Evolutionary conservation across 2,113 vertebrate genomes (phyloP).

Genomic region (Climacteris rufus): DNA sequence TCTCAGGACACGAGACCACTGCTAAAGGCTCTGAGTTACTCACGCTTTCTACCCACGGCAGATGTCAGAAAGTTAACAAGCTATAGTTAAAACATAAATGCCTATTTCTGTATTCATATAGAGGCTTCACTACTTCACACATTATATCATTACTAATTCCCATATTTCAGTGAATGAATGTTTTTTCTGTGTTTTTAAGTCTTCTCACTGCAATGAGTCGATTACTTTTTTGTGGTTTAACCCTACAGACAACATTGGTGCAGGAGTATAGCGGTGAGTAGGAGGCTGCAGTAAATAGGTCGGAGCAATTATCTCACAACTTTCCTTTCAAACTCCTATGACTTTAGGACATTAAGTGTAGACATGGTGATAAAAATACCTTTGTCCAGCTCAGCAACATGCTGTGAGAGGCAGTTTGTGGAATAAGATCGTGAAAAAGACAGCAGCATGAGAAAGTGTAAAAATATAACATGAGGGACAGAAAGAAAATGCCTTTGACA

Average conservation of each 20-base stretch:
- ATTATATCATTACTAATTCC: not conserved
- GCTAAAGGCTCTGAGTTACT: no score
- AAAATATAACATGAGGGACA: not conserved
- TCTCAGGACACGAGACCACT: no score
- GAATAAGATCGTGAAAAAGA: not conserved
- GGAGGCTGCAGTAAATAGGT: slow-evolving; percentile 9
- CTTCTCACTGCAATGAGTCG: not conserved
- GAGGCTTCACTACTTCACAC: not conserved
- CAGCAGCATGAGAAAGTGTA: not conserved
- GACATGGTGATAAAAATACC: slow-evolving; percentile 19
- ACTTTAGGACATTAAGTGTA: slow-evolving; percentile 4
- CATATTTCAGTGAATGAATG: not conserved
- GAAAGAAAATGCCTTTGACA: slow-evolving; percentile 8
- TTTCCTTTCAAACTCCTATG: not conserved
- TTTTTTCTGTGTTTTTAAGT: not conserved
- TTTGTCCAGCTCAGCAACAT: slow-evolving; percentile 34
- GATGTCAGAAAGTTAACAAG: not conserved
- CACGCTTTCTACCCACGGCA: no score
- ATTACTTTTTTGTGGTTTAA: not conserved
- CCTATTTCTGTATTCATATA: not conserved
- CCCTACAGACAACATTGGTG: not conserved
- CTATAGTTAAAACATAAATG: not conserved
- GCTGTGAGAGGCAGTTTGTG: not conserved
- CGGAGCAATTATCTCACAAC: slow-evolving; percentile 37
- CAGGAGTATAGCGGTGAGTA: not conserved